These are phyloP conservation scores for Lycaon pictus DNA, from an alignment of 2,113 vertebrate genomes.

Conservation along the genomic window DNA sequence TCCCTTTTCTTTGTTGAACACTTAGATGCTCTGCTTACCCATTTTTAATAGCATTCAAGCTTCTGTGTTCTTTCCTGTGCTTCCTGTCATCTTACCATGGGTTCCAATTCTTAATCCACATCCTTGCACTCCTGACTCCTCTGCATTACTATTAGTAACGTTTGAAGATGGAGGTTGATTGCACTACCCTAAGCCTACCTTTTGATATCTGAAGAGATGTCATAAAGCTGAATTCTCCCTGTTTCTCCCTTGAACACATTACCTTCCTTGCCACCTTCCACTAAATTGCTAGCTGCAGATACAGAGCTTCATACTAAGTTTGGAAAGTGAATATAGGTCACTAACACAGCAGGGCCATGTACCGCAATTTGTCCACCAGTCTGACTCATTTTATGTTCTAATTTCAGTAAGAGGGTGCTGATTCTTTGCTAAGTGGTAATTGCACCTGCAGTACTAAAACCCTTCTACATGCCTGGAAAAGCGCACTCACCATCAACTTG, in stretches of 20 bases:
- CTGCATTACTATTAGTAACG: background rate
- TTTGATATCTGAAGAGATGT: background rate
- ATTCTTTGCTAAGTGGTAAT: conserved; percentile 78
- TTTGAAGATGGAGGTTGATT: conserved; percentile 9
- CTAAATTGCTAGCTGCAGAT: conserved; percentile 11
- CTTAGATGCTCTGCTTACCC: background rate
- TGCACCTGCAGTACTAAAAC: conserved; percentile 67
- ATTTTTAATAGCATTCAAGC: background rate
- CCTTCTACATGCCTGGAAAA: conserved; percentile 65
- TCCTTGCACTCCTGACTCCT: background rate
- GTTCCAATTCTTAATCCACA: background rate
- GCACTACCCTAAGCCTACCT: background rate
- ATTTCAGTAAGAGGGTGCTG: conserved; percentile 75
- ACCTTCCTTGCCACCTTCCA: background rate
- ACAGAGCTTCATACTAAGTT: conserved; percentile 47
- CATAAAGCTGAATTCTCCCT: background rate
- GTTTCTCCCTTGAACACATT: background rate
- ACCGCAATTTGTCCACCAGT: conserved; percentile 69
- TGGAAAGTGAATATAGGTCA: conserved; percentile 78
- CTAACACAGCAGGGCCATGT: conserved; percentile 56
- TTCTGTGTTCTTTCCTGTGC: background rate
- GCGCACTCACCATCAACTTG: conserved; percentile 47
- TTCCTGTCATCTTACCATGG: background rate
- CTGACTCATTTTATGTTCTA: conserved; percentile 73
- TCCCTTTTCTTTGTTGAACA: background rate